Conservation (phyloP, 2,797 vertebrate genomes). For the Synaphobranchus kaupii region DNA sequence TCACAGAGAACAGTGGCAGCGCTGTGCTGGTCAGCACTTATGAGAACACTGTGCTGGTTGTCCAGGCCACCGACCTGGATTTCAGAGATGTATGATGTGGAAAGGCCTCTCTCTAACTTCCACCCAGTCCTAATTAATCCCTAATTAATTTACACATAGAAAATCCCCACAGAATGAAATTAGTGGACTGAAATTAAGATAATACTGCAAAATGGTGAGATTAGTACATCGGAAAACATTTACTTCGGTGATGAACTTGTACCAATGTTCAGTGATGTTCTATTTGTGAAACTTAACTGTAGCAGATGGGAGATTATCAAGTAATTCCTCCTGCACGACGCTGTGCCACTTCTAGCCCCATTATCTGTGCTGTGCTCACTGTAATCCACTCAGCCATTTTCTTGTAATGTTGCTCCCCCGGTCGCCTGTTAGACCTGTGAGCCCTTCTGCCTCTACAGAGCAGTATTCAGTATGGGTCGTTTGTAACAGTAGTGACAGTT, state of each 20-base stretch:
- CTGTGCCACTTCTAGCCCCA: background rate
- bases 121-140: no score
- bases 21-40: slow-evolving; percentile 76
- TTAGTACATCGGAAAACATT: background rate
- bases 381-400: background rate
- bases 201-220: background rate
- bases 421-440: background rate
- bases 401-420: background rate
- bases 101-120: background rate
- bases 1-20: slow-evolving; percentile 55
- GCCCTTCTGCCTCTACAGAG: background rate
- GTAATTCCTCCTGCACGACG: background rate
- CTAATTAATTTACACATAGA: background rate
- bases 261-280: background rate
- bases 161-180: background rate
- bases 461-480: background rate
- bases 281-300: background rate
- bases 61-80: slow-evolving; percentile 73
- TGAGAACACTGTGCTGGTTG: slow-evolving; percentile 64
- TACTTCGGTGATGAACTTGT: background rate
- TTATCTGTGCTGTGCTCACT: background rate
- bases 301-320: background rate
- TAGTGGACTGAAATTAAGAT: background rate
- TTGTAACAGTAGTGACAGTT: background rate
- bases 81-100: slow-evolving; percentile 69